Evolutionary conservation across 2,113 vertebrate species (phyloP).

Genomic region (Dicaeum eximium): DNA sequence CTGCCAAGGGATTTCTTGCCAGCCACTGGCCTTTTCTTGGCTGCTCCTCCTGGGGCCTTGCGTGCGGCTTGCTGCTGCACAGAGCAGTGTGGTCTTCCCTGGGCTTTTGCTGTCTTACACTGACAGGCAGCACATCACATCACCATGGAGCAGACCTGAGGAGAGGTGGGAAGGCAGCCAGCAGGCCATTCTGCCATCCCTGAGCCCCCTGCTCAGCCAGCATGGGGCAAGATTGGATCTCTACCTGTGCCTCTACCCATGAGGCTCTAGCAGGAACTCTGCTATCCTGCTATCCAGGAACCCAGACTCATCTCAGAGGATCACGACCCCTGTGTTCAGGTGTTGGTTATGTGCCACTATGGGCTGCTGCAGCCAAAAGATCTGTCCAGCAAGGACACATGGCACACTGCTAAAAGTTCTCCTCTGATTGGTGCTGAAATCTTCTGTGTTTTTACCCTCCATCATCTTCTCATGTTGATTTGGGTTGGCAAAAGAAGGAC

Average conservation of each 20-base stretch:
- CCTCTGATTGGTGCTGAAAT: neutral
- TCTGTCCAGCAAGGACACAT: neutral
- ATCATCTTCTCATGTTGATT: neutral
- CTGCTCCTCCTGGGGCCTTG: neutral
- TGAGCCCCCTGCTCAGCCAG: neutral
- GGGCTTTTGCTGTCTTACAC: neutral
- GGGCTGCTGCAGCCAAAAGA: neutral
- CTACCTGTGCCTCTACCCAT: neutral
- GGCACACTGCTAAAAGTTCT: neutral
- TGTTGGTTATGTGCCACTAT: too few relatives aligned
- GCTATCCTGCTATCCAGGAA: neutral
- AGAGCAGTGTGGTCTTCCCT: accelerated
- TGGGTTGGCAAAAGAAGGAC: neutral
- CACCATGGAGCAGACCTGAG: accelerated
- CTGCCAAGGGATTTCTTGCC: neutral
- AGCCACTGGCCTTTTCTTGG: neutral
- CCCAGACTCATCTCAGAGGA: neutral
- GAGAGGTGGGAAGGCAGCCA: neutral
- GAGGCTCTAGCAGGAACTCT: neutral
- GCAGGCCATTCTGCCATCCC: neutral
- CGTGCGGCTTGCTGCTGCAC: neutral
- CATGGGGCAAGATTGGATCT: neutral
- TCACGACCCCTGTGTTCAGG: neutral
- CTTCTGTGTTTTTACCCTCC: neutral
- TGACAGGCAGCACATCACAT: accelerated